Percentiles rank a stretch among this genome's conserved stretches.
These are phyloP conservation scores for Eumacrocentrus americanus DNA, from an alignment of 2,888 invertebrate genomes.

Conservation along the genomic window DNA sequence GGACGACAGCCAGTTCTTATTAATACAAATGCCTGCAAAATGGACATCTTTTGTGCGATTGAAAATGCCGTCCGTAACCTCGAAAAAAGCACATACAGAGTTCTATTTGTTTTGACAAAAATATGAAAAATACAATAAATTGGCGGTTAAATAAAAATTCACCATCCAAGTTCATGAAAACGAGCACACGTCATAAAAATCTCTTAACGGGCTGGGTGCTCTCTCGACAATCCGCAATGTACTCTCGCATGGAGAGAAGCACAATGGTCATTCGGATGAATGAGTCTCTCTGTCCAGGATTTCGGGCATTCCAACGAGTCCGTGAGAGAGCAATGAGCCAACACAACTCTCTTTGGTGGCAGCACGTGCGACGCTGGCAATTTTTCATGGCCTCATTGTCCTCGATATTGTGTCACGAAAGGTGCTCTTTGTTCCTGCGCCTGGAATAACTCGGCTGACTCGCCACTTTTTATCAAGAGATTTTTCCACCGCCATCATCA, in stretches of 20 bases:
- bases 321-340: neutral
- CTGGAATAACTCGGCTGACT: slow-evolving; percentile 30
- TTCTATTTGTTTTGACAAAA: too few relatives aligned
- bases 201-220: neutral
- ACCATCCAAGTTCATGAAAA: too few relatives aligned
- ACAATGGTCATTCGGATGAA: slow-evolving; percentile 28
- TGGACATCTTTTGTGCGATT: too few relatives aligned
- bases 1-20: too few relatives aligned
- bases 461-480: slow-evolving; percentile 19
- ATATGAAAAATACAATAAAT: too few relatives aligned
- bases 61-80: too few relatives aligned
- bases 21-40: too few relatives aligned
- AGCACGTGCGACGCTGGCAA: slow-evolving; percentile 38
- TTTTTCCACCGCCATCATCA: neutral
- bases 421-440: slow-evolving; percentile 38
- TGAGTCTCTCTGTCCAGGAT: slow-evolving; percentile 12
- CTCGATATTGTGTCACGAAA: slow-evolving; percentile 39
- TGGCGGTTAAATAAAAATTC: too few relatives aligned
- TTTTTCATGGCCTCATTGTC: slow-evolving; percentile 49
- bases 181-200: slow-evolving; percentile 14
- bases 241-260: slow-evolving; percentile 9
- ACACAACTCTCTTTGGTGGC: neutral
- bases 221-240: neutral
- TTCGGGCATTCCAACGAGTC: slow-evolving; percentile 7
- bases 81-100: too few relatives aligned